A percentile compares a stretch with the other conserved stretches of the same genome.
Conservation (phyloP, 2,888 invertebrate species). For the Hedya salicella region DNA sequence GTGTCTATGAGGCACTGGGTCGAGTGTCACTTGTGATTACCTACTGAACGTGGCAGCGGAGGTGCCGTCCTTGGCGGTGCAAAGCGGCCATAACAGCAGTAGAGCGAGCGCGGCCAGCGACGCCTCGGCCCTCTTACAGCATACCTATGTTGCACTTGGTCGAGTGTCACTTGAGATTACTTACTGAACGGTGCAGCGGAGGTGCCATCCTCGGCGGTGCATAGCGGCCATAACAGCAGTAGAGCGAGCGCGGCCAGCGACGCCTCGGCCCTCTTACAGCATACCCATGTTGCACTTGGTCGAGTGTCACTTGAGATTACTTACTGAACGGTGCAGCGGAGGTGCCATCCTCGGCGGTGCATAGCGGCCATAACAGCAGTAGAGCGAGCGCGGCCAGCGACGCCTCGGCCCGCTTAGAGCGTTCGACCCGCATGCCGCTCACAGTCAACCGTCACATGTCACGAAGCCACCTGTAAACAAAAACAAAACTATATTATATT, state of each 20-base stretch:
- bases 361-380: slow-evolving; percentile 63
- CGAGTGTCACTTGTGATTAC: too few species aligned
- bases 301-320: slow-evolving; percentile 66
- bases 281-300: too few species aligned
- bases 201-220: slow-evolving; percentile 54
- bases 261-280: slow-evolving; percentile 69
- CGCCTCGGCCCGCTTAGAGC: slow-evolving; percentile 70
- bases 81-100: slow-evolving; percentile 62
- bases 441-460: slow-evolving; percentile 77
- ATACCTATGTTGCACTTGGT: slow-evolving; percentile 50
- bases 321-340: slow-evolving; percentile 55
- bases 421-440: slow-evolving; percentile 78
- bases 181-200: slow-evolving; percentile 55
- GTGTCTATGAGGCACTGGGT: slow-evolving; percentile 50
- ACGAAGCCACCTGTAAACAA: slow-evolving; percentile 63
- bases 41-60: slow-evolving; percentile 55
- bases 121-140: slow-evolving; percentile 69
- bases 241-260: slow-evolving; percentile 75
- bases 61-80: slow-evolving; percentile 54
- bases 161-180: too few species aligned
- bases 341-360: slow-evolving; percentile 54
- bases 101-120: slow-evolving; percentile 75
- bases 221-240: slow-evolving; percentile 63
- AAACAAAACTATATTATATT: background rate
- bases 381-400: slow-evolving; percentile 76